Percentiles rank a stretch among this genome's conserved stretches.
These are phyloP conservation scores for Manis crassicaudata DNA, from an alignment of 2,797 vertebrate genomes.

Conservation along the genomic window DNA sequence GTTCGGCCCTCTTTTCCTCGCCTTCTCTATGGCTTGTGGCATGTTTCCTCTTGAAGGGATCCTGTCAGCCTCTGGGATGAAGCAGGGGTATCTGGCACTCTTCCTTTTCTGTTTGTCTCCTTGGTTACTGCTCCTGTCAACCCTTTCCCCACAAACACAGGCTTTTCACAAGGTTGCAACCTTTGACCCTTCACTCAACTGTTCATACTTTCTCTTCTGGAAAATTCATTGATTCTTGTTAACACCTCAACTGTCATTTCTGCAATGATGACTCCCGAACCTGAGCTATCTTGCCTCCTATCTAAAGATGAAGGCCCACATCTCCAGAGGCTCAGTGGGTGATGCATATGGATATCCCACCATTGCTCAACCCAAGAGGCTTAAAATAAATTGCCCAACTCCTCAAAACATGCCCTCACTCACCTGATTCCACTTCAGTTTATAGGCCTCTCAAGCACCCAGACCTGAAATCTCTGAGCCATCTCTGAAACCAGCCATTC, in stretches of 20 bases:
- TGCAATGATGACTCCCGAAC: not conserved
- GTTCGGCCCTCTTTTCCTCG: not conserved
- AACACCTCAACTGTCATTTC: not conserved
- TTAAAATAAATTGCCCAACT: not conserved
- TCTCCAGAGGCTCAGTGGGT: not conserved
- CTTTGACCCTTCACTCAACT: not conserved
- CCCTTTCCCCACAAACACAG: rapidly evolving
- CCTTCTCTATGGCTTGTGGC: not conserved
- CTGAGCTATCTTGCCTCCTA: not conserved
- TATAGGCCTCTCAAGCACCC: not conserved
- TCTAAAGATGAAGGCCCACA: not conserved
- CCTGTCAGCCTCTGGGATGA: not conserved
- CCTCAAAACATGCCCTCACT: not conserved
- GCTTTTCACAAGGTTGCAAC: not conserved
- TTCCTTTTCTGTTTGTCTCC: not conserved
- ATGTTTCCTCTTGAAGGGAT: not conserved
- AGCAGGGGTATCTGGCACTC: not conserved
- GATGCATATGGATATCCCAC: not conserved
- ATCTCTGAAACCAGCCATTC: not conserved
- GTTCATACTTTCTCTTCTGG: not conserved
- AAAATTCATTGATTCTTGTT: not conserved
- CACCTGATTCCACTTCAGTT: not conserved
- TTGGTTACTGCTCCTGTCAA: not conserved
- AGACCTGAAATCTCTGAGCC: not conserved
- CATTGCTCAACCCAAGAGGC: not conserved